These are phyloP conservation scores for Gonocerus acuteangulatus DNA, from an alignment of 2,888 invertebrate genomes.

Conservation along the genomic window DNA sequence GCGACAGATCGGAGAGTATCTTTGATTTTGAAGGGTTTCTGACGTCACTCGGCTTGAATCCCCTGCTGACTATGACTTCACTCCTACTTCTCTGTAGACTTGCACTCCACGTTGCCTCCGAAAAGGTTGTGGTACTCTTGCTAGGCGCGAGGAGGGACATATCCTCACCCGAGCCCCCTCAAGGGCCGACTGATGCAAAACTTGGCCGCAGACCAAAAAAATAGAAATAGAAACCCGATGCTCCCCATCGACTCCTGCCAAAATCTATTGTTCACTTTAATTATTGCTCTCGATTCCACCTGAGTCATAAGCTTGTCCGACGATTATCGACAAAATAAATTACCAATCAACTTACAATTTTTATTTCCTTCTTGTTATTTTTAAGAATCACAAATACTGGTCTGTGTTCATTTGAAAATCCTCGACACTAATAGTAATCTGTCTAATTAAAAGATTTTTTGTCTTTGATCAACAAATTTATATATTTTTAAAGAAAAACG, in stretches of 20 bases:
- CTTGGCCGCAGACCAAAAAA: slow-evolving; percentile 33
- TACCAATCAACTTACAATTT: no score
- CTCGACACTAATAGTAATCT: no score
- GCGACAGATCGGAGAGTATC: slow-evolving; percentile 71
- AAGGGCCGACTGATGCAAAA: slow-evolving; percentile 11
- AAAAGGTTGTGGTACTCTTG: slow-evolving; percentile 31
- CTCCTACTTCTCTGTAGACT: slow-evolving; percentile 43
- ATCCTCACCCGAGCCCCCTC: slow-evolving; percentile 13
- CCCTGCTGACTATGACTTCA: slow-evolving; percentile 61
- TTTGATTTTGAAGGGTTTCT: slow-evolving; percentile 73
- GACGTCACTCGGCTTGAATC: slow-evolving; percentile 78
- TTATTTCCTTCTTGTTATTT: no score
- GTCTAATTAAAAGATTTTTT: no score
- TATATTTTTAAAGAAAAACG: no score
- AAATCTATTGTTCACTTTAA: slow-evolving; percentile 15
- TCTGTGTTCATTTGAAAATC: no score
- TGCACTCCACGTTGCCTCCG: slow-evolving; percentile 27
- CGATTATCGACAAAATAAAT: no score
- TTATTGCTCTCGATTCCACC: not conserved
- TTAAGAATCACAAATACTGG: no score
- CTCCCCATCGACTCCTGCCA: not conserved
- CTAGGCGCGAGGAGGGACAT: slow-evolving; percentile 25
- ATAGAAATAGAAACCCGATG: slow-evolving; percentile 19
- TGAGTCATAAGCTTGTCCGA: no score
- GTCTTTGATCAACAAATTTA: no score